These are phyloP conservation scores for Muricea muricata DNA, from an alignment of 92 coral and sea anemone species.

Conservation along the genomic window DNA sequence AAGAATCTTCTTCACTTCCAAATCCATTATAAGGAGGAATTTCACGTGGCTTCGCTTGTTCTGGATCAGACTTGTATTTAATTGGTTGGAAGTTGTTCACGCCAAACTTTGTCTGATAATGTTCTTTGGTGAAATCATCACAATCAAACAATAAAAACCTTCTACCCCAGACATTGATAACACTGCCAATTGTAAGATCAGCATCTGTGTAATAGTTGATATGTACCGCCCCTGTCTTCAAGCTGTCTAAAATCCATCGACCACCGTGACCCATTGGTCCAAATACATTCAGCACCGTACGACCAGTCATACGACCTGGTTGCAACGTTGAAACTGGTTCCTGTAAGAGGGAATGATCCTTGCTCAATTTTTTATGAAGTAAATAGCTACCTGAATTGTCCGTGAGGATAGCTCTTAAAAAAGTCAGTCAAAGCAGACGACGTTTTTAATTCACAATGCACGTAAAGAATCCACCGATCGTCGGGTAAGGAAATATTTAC, in stretches of 20 bases:
- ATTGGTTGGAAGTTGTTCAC: constrained; percentile 75
- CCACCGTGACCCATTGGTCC: constrained; percentile 99
- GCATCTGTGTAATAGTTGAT: constrained; percentile 88
- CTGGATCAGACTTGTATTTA: constrained; percentile 79
- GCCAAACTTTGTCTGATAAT: constrained; percentile 89
- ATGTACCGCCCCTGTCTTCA: constrained; percentile 96
- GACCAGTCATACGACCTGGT: constrained; percentile 94
- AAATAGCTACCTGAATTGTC: too few species aligned
- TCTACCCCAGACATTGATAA: constrained; percentile 94
- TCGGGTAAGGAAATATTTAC: too few species aligned
- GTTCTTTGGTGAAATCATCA: constrained; percentile 95
- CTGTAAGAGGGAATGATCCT: constrained; percentile 32
- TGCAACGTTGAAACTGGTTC: constrained; percentile 85
- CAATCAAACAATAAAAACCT: constrained; percentile 86
- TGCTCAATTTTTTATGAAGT: background rate
- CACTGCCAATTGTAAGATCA: constrained; percentile 88
- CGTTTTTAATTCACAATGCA: too few species aligned
- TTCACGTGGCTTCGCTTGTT: constrained; percentile 72
- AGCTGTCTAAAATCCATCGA: constrained; percentile 94
- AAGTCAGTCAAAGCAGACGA: too few species aligned
- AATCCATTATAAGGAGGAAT: constrained; percentile 98
- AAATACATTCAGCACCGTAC: constrained; percentile 96
- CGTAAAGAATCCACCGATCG: too few species aligned
- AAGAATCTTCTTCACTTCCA: constrained; percentile 97
- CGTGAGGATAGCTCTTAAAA: too few species aligned